Conservation (phyloP, 2,888 invertebrate species). For the Euphydryas editha region DNA sequence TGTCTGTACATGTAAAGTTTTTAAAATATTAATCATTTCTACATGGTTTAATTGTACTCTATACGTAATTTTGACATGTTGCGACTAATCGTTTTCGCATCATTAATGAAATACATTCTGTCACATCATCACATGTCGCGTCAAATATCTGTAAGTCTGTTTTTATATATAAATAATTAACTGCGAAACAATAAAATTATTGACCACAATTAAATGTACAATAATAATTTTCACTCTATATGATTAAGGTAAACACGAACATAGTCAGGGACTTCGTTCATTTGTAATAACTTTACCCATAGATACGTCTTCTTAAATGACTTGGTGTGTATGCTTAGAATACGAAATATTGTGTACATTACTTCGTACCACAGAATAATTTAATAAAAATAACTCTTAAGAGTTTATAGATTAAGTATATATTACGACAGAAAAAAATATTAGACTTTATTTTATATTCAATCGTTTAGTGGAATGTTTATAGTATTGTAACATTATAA, state of each 20-base stretch:
- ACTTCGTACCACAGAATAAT: neutral
- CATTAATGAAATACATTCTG: too few species aligned
- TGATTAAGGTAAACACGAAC: neutral
- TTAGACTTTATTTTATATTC: neutral
- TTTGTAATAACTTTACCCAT: neutral
- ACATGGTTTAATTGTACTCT: neutral
- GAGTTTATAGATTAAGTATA: neutral
- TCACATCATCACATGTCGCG: neutral
- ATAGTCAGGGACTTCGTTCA: neutral
- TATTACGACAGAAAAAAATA: neutral
- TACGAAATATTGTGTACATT: conserved; percentile 6
- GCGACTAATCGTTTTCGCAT: too few species aligned
- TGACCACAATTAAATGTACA: neutral
- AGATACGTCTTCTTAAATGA: neutral
- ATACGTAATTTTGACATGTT: too few species aligned
- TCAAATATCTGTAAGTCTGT: too few species aligned
- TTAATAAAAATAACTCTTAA: neutral
- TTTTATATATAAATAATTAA: too few species aligned
- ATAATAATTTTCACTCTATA: neutral
- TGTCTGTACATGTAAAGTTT: neutral
- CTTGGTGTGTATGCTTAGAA: neutral
- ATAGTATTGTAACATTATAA: conserved; percentile 1
- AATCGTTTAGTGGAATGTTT: neutral
- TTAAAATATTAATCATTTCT: neutral
- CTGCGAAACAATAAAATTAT: too few species aligned